Evolutionary conservation across 1,140 invertebrate species (phyloP).

Genomic region (Paralvinella palmiformis): DNA sequence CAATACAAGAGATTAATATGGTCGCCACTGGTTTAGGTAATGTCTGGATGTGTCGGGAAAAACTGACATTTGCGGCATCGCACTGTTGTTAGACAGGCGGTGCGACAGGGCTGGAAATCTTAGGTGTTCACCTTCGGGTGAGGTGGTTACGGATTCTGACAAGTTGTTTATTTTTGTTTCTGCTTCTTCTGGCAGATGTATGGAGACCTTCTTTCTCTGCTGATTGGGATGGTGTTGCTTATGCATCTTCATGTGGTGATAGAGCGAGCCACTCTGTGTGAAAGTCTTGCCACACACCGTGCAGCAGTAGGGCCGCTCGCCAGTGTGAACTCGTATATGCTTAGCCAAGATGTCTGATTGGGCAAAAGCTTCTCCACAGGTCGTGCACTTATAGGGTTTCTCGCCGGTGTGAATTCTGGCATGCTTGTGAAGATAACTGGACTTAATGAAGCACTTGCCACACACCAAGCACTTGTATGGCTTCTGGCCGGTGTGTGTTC

Average conservation of each 20-base stretch:
- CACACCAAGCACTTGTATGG: slow-evolving; percentile 63
- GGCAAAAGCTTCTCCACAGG: slow-evolving; percentile 29
- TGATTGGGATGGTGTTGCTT: slow-evolving; percentile 21
- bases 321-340: slow-evolving; percentile 23
- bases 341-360: slow-evolving; percentile 21
- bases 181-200: too few relatives aligned
- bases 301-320: slow-evolving; percentile 22
- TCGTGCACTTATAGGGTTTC: slow-evolving; percentile 52
- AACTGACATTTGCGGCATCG: too few relatives aligned
- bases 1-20: too few relatives aligned
- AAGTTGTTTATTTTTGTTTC: too few relatives aligned
- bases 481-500: slow-evolving; percentile 74
- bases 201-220: too few relatives aligned
- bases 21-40: too few relatives aligned
- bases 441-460: slow-evolving; percentile 43
- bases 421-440: slow-evolving; percentile 42
- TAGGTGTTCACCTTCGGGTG: too few relatives aligned
- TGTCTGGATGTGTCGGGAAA: too few relatives aligned
- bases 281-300: slow-evolving; percentile 21
- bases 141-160: too few relatives aligned
- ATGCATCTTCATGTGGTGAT: slow-evolving; percentile 24
- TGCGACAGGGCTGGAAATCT: too few relatives aligned
- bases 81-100: too few relatives aligned
- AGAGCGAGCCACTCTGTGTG: slow-evolving; percentile 10
- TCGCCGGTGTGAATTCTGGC: slow-evolving; percentile 64